Conservation (phyloP, 1,140 invertebrate genomes). For the Carcinoscorpius rotundicauda region DNA sequence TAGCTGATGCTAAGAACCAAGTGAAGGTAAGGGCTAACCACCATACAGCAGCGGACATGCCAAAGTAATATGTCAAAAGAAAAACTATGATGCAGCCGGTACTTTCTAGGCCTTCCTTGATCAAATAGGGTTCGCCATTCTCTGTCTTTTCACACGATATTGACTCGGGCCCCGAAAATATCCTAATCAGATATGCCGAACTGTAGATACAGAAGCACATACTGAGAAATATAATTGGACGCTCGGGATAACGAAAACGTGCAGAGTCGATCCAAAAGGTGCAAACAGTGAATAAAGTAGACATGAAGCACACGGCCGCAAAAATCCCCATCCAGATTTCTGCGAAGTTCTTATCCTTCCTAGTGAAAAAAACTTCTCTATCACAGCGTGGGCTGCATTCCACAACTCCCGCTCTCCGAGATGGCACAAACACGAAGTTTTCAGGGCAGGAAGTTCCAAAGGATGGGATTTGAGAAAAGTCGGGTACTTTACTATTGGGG, state of each 20-base stretch:
- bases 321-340: constrained; percentile 36
- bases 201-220: constrained; percentile 40
- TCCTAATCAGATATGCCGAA: constrained; percentile 37
- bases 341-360: constrained; percentile 38
- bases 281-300: constrained; percentile 40
- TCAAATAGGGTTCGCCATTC: constrained; percentile 16
- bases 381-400: constrained; percentile 31
- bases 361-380: constrained; percentile 31
- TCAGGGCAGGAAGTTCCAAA: constrained; percentile 2
- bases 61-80: constrained; percentile 24
- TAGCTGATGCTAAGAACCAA: constrained; percentile 44
- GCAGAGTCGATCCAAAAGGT: constrained; percentile 38
- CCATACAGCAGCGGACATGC: constrained; percentile 20
- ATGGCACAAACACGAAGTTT: constrained; percentile 2
- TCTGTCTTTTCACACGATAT: constrained; percentile 27
- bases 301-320: constrained; percentile 40
- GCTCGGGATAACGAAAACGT: constrained; percentile 40
- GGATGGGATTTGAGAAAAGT: neutral
- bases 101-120: constrained; percentile 24
- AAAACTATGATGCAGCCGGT: constrained; percentile 47
- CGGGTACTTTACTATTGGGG: neutral
- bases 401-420: neutral
- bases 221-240: constrained; percentile 41
- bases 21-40: constrained; percentile 30
- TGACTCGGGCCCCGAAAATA: constrained; percentile 31